Conservation (phyloP, 1,140 invertebrate genomes). For the Pantala flavescens region DNA sequence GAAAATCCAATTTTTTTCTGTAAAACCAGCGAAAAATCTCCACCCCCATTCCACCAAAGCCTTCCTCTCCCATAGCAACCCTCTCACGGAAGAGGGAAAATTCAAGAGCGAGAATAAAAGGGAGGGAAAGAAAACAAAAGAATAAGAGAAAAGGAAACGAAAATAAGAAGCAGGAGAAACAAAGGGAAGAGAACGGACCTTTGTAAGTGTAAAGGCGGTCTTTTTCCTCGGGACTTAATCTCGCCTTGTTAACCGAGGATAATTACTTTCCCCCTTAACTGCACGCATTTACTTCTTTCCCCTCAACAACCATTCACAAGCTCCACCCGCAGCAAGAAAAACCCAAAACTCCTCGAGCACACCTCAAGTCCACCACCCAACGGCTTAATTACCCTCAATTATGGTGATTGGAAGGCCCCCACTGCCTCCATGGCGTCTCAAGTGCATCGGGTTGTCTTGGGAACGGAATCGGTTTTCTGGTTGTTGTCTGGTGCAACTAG, state of each 20-base stretch:
- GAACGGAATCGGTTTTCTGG: too few relatives aligned
- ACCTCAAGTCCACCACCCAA: background rate
- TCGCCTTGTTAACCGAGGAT: constrained; percentile 4
- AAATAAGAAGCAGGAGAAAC: background rate
- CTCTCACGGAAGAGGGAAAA: background rate
- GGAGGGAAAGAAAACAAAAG: background rate
- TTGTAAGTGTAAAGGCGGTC: background rate
- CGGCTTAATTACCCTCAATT: background rate
- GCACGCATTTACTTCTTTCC: background rate
- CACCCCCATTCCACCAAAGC: background rate
- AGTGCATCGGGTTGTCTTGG: too few relatives aligned
- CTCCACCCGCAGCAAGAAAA: background rate
- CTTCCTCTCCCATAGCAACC: background rate
- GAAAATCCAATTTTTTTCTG: background rate
- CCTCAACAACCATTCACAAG: background rate
- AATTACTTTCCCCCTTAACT: background rate
- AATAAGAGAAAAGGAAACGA: background rate
- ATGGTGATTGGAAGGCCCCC: background rate
- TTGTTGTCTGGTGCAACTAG: too few relatives aligned
- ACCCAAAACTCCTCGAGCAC: background rate
- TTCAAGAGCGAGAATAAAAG: background rate
- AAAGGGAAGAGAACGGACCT: background rate
- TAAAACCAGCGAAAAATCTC: background rate
- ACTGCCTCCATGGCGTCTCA: too few relatives aligned
- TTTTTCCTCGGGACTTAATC: background rate